Evolutionary conservation across 2,113 vertebrate species (phyloP).

Genomic region (Pterophyllum scalare): DNA sequence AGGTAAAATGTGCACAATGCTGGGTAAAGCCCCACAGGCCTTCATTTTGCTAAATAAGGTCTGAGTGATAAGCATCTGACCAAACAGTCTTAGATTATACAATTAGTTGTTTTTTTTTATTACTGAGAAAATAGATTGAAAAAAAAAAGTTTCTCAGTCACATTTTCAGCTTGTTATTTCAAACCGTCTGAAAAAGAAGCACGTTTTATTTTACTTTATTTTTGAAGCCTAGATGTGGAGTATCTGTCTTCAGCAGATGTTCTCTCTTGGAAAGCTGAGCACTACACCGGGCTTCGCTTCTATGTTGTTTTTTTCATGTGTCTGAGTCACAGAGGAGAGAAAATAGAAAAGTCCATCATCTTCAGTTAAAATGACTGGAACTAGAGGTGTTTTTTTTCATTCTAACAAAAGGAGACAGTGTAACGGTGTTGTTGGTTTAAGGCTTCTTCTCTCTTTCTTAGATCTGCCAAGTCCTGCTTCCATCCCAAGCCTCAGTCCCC

Average conservation of each 20-base stretch:
- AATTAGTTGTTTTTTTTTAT: too few species aligned
- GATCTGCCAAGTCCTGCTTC: conserved; percentile 5
- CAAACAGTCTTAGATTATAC: too few species aligned
- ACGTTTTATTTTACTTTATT: not conserved
- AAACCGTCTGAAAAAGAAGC: not conserved
- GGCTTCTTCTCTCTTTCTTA: not conserved
- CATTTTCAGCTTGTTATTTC: not conserved
- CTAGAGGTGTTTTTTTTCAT: conserved; percentile 7
- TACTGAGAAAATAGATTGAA: too few species aligned
- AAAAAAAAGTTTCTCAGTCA: not conserved
- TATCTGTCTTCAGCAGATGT: not conserved
- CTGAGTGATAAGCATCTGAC: not conserved
- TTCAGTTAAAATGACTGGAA: not conserved
- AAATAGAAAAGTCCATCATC: not conserved
- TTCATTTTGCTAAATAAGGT: too few species aligned
- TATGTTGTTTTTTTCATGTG: not conserved
- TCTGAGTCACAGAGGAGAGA: not conserved
- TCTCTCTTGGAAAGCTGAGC: not conserved
- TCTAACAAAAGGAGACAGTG: not conserved
- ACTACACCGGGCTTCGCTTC: not conserved
- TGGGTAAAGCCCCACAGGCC: too few species aligned
- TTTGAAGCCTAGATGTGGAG: not conserved
- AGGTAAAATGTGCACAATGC: too few species aligned
- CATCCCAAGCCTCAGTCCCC: not conserved
- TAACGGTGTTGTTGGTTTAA: not conserved